Percentiles rank a stretch among this genome's conserved stretches.
Evolutionary conservation across 2,888 invertebrate species (phyloP).

Genomic region (Tanytarsus gracilentus): DNA sequence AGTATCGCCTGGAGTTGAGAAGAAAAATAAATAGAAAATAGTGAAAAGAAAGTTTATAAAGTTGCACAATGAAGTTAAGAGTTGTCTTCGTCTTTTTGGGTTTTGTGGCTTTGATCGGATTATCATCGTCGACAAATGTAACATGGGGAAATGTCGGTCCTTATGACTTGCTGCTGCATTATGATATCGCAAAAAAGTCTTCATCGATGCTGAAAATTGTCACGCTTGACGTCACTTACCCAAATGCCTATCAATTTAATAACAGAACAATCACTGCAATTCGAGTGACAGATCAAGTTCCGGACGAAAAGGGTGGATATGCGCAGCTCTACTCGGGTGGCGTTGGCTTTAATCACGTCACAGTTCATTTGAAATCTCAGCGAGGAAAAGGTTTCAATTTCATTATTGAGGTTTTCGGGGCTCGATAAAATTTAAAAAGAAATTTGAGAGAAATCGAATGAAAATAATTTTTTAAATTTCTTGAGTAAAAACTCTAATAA

Average conservation of each 20-base stretch:
- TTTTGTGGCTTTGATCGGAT: background rate
- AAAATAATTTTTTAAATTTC: background rate
- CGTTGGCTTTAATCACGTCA: conserved; percentile 37
- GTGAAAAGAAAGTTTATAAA: background rate
- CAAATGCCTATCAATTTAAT: conserved; percentile 29
- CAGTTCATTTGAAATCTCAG: conserved; percentile 43
- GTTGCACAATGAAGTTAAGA: background rate
- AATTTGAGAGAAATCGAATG: background rate
- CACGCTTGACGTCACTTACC: conserved; percentile 32
- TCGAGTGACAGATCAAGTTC: conserved; percentile 40
- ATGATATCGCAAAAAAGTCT: conserved; percentile 33
- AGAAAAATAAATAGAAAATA: background rate
- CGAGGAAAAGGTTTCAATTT: conserved; percentile 43
- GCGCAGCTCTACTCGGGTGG: conserved; percentile 41
- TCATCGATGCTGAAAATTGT: conserved; percentile 35
- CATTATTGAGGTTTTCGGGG: conserved; percentile 41
- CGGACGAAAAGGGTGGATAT: conserved; percentile 43
- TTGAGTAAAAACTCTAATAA: background rate
- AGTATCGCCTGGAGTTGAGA: background rate
- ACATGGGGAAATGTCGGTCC: conserved; percentile 27
- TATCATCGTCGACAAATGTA: conserved; percentile 5
- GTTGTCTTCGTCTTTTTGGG: background rate
- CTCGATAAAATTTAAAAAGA: background rate
- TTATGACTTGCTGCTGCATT: conserved; percentile 1
- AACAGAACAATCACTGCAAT: conserved; percentile 39